Percentiles rank a stretch among this genome's conserved stretches.
Evolutionary conservation across 2,797 vertebrate genomes (phyloP).

Genomic region (Bradypodion pumilum): DNA sequence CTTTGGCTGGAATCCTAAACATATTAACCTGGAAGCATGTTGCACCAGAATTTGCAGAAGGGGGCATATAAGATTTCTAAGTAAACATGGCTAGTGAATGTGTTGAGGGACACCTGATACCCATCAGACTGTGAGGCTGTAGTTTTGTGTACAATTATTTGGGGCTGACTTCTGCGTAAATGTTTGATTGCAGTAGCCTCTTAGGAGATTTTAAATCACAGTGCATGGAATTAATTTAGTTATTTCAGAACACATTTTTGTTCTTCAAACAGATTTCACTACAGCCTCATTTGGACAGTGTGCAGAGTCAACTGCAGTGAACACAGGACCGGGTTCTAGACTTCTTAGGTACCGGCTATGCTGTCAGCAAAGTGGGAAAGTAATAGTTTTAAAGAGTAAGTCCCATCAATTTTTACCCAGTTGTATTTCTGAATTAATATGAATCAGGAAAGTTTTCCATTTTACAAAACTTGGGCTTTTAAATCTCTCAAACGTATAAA

Average conservation of each 20-base stretch:
- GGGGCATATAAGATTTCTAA: neutral
- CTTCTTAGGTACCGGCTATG: too few relatives aligned
- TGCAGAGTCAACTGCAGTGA: neutral
- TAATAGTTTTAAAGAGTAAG: neutral
- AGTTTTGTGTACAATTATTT: neutral
- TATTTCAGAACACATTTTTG: neutral
- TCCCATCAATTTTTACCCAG: neutral
- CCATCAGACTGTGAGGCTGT: neutral
- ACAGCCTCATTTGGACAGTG: neutral
- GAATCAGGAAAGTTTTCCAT: neutral
- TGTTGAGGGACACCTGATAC: neutral
- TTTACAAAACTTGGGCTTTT: neutral
- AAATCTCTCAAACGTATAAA: neutral
- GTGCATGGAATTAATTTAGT: too few relatives aligned
- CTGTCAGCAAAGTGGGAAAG: neutral
- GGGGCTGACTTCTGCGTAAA: neutral
- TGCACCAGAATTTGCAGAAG: neutral
- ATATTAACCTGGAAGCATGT: too few relatives aligned
- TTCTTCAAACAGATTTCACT: neutral
- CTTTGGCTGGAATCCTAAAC: neutral
- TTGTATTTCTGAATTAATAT: neutral
- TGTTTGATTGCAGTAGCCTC: too few relatives aligned
- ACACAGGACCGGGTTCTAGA: neutral
- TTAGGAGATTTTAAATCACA: too few relatives aligned
- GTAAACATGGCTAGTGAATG: neutral